Evolutionary conservation across 2,113 vertebrate genomes (phyloP), one percentile per base, ranked within the genome.

Genomic region (Balaenoptera acutorostrata): DNA sequence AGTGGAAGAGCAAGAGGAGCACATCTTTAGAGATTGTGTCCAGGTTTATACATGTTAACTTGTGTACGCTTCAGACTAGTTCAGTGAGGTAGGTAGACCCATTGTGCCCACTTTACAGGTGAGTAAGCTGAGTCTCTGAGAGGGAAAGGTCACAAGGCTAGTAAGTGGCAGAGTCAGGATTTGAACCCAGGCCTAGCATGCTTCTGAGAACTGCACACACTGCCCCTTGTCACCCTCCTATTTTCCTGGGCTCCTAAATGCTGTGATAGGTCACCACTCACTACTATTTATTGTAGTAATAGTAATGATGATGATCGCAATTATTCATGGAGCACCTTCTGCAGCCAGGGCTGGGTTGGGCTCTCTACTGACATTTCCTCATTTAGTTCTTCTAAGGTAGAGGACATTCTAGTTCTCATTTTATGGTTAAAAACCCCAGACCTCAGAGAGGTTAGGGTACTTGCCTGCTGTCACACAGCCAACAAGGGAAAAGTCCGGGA

Each of bases 261-360:
- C 41, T 74, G 3, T 21, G 31, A 39, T 55, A 57, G 29, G 11
- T n/a, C 36, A 20, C 20, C n/a, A 11, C 41, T 23, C 90, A 3
- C 41, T 74, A 25, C 61, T 33, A 29, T 68, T 72, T 21, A 14
- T 3, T 8, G 29, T 36, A 57, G 36, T 29, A 29, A 36, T 49
- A 55, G 31, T 10, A 13, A 18, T 36, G 17, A 20, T 21, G 25
- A 10, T 0, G 11, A 5, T 20, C 18, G 11, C 59, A 27, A 1
- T 75, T 52, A 44, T 29, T n/a, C 59, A n/a, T 4, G 21, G 71
- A 49, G 6, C 21, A 29, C 49, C 6, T 61, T 39, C 66, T n/a
- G 59, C 49, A 29, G 61, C 21, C 4, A 36, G 36, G 39, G 15
- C 46, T 10, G 29, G 39, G 33, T 71, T 31, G 82, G 63, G 4